A percentile compares a stretch with the other conserved stretches of the same genome.
These are phyloP conservation scores for Drosophila prostipennis DNA, from an alignment of 2,888 invertebrate genomes.

Conservation along the genomic window DNA sequence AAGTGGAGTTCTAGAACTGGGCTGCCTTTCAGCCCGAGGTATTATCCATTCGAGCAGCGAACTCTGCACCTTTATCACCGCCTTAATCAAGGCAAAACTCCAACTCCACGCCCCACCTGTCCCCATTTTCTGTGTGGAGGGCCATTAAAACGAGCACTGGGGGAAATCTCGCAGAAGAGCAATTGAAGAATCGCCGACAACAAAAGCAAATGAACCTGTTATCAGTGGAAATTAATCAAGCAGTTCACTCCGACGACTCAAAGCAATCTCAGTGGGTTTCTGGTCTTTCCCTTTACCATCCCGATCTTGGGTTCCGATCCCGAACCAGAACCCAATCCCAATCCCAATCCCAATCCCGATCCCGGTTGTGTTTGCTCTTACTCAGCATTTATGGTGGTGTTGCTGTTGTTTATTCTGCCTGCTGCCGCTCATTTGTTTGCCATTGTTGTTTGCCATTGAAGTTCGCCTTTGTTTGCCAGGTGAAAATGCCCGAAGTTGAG, in stretches of 20 bases:
- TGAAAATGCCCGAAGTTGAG: constrained; percentile 62
- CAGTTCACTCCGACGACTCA: constrained; percentile 42
- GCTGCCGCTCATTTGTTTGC: constrained; percentile 76
- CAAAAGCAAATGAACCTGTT: constrained; percentile 81
- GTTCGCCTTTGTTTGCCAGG: constrained; percentile 78
- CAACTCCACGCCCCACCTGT: constrained; percentile 42
- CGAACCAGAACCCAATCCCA: constrained; percentile 13
- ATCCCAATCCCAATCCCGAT: constrained; percentile 47
- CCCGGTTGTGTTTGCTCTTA: constrained; percentile 68
- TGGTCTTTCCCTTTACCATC: constrained; percentile 2
- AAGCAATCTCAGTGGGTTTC: constrained; percentile 21
- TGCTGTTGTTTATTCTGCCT: constrained; percentile 47
- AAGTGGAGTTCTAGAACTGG: constrained; percentile 1
- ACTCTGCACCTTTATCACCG: constrained; percentile 55
- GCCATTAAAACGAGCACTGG: neutral
- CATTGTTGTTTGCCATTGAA: constrained; percentile 78
- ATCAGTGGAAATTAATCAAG: constrained; percentile 79
- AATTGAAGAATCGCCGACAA: constrained; percentile 70
- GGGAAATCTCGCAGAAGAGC: constrained; percentile 52
- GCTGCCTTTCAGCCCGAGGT: constrained; percentile 14
- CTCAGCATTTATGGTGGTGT: constrained; percentile 71
- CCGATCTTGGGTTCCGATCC: constrained; percentile 19
- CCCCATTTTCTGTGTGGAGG: constrained; percentile 21
- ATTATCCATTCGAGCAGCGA: constrained; percentile 23
- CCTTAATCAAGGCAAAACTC: constrained; percentile 58